These are phyloP conservation scores for Trissoscelio sp. DNA, from an alignment of 2,888 invertebrate species.

Conservation along the genomic window DNA sequence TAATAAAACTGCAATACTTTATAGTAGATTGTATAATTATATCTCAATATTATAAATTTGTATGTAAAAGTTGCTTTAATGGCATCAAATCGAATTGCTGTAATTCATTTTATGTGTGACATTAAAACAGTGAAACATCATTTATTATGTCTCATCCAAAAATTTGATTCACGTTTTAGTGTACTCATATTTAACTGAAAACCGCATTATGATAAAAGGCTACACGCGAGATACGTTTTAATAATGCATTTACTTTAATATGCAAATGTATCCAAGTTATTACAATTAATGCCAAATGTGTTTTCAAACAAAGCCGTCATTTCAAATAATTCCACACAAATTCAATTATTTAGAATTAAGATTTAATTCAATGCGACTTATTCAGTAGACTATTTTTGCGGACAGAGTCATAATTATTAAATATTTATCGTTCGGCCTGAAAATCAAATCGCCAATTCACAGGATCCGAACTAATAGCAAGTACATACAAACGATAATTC, in stretches of 20 bases:
- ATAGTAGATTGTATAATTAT: too few species aligned
- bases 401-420: neutral
- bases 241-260: neutral
- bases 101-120: neutral
- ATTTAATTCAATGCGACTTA: neutral
- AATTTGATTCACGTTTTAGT: neutral
- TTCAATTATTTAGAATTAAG: neutral
- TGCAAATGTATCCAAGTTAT: neutral
- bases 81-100: too few species aligned
- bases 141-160: neutral
- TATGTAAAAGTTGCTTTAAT: too few species aligned
- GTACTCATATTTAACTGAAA: neutral
- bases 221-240: neutral
- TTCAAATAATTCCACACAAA: neutral
- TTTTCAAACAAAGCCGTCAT: neutral
- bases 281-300: neutral
- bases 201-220: neutral
- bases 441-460: neutral
- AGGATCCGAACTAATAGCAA: constrained; percentile 17
- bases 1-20: too few species aligned
- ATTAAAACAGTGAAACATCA: neutral
- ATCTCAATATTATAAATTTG: too few species aligned
- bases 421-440: neutral
- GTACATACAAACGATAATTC: constrained; percentile 18
- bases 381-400: neutral